Evolutionary conservation across 2,888 invertebrate genomes (phyloP).

Genomic region (Polymixis lichenea): DNA sequence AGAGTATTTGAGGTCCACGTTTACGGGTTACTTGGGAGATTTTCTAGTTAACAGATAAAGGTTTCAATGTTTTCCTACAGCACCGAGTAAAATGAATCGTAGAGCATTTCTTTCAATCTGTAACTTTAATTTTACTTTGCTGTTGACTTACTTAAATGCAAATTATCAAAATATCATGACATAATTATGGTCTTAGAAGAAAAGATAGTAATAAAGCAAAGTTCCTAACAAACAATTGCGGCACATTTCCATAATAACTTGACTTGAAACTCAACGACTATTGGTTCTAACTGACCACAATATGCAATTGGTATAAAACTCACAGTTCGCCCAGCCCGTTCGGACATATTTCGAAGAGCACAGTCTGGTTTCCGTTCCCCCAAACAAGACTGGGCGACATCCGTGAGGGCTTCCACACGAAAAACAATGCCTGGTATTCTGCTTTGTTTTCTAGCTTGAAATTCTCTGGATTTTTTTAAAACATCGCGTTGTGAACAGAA

Average conservation of each 20-base stretch:
- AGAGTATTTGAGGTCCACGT: neutral
- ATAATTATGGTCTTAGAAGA: neutral
- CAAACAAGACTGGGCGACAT: neutral
- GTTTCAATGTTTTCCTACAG: neutral
- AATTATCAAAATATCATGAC: neutral
- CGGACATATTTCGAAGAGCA: neutral
- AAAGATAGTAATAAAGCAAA: neutral
- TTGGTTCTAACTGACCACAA: neutral
- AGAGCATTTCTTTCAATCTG: neutral
- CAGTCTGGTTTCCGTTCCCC: neutral
- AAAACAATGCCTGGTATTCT: neutral
- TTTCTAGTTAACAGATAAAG: neutral
- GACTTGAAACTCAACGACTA: too few species aligned
- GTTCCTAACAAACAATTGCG: neutral
- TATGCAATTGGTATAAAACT: neutral
- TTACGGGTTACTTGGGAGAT: neutral
- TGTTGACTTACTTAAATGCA: neutral
- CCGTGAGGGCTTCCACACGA: neutral
- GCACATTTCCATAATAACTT: too few species aligned
- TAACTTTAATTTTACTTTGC: neutral
- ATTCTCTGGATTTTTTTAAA: neutral
- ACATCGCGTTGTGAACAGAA: neutral
- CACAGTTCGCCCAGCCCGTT: neutral
- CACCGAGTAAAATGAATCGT: neutral
- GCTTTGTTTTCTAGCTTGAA: neutral